Conservation (phyloP, 2,888 invertebrate species). For the Microplitis deprimator region DNA sequence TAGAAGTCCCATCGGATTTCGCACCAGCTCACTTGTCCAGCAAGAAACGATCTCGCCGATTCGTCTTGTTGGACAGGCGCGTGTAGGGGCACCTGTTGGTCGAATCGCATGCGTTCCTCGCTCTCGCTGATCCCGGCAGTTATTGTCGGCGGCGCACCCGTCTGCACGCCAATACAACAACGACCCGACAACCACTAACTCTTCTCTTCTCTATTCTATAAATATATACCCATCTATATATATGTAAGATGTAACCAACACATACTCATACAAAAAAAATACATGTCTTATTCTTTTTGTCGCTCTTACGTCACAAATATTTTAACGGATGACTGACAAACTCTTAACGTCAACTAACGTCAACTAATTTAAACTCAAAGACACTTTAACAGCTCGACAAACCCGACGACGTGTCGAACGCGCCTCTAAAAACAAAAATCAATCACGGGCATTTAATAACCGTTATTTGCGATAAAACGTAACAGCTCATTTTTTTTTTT, state of each 20-base stretch:
- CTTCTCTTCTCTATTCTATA: too few species aligned
- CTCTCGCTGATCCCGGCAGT: background rate
- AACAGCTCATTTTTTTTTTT: too few species aligned
- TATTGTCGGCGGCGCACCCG: background rate
- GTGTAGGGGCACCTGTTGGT: slow-evolving; percentile 59
- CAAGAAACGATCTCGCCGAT: slow-evolving; percentile 44
- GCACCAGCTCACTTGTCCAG: background rate
- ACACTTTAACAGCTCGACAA: background rate
- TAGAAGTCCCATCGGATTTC: too few species aligned
- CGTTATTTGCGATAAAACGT: too few species aligned
- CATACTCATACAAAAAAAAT: too few species aligned
- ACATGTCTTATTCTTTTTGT: slow-evolving; percentile 9
- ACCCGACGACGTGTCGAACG: slow-evolving; percentile 8
- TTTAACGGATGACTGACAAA: slow-evolving; percentile 57
- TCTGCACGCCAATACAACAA: background rate
- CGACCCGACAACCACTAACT: too few species aligned
- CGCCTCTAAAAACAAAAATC: slow-evolving; percentile 32
- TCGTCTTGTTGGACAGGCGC: slow-evolving; percentile 56
- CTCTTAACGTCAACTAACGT: slow-evolving; percentile 19
- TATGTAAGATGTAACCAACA: too few species aligned
- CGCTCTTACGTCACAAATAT: slow-evolving; percentile 50
- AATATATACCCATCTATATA: too few species aligned
- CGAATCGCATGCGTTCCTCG: slow-evolving; percentile 57
- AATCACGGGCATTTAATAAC: background rate
- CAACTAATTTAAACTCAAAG: too few species aligned